Evolutionary conservation across 2,888 invertebrate species (phyloP), one percentile per base, ranked within the genome.

Genomic region (Leptinotarsa haldemani): DNA sequence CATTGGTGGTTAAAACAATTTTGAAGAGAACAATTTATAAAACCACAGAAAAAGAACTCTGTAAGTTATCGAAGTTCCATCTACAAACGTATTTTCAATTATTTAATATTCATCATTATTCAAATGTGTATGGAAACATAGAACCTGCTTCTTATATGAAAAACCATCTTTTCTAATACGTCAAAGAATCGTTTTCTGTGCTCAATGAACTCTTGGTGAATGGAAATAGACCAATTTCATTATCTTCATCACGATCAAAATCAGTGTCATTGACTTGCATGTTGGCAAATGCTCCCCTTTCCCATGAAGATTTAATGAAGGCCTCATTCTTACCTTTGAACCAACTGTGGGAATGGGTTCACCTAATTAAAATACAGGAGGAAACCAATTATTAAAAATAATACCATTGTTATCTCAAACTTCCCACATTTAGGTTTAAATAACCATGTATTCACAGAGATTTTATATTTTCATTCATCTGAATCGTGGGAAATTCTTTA

Each of bases 351-450:
- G 87, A 88, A 88, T 83, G 85, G 83, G 87, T 85, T 83, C 86
- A 82, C 81, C 84, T 84, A 83, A 87, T 87, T 87, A 87, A 86
- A 86, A 87, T 86, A 85, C 86, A 86, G 84, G 82, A 85, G 86
- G 84, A 84, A 85, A 83, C 83, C 84, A 85, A 86, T 87, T 87
- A 87, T 86, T 86, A 85, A 86, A 86, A 85, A 85, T 84, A 82
- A 85, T 82, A 80, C 84, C 83, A 86, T 87, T 87, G 86, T 86
- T 83, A 80, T 81, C 78, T 76, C 69, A 73, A 82, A 81, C 80
- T 86, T 86, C 86, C 86, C 86, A 86, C 86, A 85, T 82, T 85
- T 82, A 83, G 79, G 79, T 80, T 82, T 80, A 79, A 83, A 82
- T 80, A 80, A 80, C 79, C 79, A 81, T 79, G 81, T 79, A 81